Evolutionary conservation across 1,140 invertebrate genomes (phyloP).

Genomic region (Cataglyphis hispanica): DNA sequence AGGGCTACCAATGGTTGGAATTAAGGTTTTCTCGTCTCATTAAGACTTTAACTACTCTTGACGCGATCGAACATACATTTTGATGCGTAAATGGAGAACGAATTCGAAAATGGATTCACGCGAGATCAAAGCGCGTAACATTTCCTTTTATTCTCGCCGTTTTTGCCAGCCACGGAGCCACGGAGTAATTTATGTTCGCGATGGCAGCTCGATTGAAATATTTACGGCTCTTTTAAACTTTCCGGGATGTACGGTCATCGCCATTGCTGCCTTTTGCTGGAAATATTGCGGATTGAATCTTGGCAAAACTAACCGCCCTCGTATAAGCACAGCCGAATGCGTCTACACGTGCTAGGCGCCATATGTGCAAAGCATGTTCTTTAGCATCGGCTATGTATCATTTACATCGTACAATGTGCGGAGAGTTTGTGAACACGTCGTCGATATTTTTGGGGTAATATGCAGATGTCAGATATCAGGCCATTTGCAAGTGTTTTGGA

Average conservation of each 20-base stretch:
- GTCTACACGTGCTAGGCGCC: slow-evolving; percentile 27
- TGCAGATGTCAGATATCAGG: background rate
- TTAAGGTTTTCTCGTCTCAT: slow-evolving; percentile 40
- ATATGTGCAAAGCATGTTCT: slow-evolving; percentile 38
- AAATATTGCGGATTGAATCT: slow-evolving; percentile 43
- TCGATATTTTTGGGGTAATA: slow-evolving; percentile 3
- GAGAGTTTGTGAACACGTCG: background rate
- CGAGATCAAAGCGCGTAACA: slow-evolving; percentile 37
- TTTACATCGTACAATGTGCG: slow-evolving; percentile 16
- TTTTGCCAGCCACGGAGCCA: background rate
- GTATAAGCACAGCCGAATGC: slow-evolving; percentile 28
- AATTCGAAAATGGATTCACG: slow-evolving; percentile 24
- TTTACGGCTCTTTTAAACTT: slow-evolving; percentile 9
- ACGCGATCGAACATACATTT: background rate
- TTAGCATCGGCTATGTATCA: slow-evolving; percentile 26
- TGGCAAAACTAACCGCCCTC: slow-evolving; percentile 40
- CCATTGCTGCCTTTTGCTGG: slow-evolving; percentile 2
- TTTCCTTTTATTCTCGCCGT: slow-evolving; percentile 3
- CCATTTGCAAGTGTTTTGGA: background rate
- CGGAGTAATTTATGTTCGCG: slow-evolving; percentile 19
- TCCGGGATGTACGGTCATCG: background rate
- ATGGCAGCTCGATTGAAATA: slow-evolving; percentile 24
- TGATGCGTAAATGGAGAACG: slow-evolving; percentile 13
- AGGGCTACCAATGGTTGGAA: background rate
- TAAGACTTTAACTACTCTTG: slow-evolving; percentile 54